Percentiles rank a stretch among this genome's conserved stretches.
phyloP scores from a whole-genome alignment of 64 coral and sea anemone species.

The Astreopora myriophthalma region DNA sequence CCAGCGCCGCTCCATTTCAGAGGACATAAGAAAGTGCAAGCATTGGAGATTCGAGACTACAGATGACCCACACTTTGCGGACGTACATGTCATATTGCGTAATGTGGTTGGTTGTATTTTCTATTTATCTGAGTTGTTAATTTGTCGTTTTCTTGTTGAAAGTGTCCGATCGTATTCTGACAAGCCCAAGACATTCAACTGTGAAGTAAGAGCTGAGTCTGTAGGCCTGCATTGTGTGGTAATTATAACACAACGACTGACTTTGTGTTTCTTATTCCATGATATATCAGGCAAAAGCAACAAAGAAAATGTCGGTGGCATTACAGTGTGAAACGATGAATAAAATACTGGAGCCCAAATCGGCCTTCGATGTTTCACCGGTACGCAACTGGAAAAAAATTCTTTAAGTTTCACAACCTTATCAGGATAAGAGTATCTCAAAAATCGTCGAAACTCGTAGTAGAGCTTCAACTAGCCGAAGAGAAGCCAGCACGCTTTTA shows the following conservation, averaged over 20 bases:
- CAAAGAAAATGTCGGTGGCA: constrained; percentile 58
- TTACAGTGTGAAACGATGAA: constrained; percentile 66
- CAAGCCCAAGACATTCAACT: too few relatives aligned
- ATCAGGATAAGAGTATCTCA: too few relatives aligned
- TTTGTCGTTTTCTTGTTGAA: too few relatives aligned
- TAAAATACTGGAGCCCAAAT: constrained; percentile 54
- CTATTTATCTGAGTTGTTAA: not conserved
- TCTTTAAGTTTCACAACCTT: too few relatives aligned
- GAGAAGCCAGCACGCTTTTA: too few relatives aligned
- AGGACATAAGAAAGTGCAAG: constrained; percentile 50
- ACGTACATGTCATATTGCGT: constrained; percentile 10
- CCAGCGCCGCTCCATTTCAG: not conserved
- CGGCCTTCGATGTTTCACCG: constrained; percentile 9
- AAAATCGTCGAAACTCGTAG: too few relatives aligned
- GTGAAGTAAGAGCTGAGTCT: too few relatives aligned
- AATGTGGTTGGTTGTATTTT: not conserved
- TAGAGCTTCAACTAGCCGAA: too few relatives aligned
- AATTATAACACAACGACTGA: too few relatives aligned
- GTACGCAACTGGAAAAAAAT: not conserved
- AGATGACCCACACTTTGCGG: constrained; percentile 57
- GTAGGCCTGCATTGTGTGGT: too few relatives aligned
- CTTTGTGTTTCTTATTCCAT: not conserved
- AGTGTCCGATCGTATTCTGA: too few relatives aligned
- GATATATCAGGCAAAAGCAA: not conserved
- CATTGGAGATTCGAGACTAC: constrained; percentile 56